These are phyloP conservation scores for Palythoa grandis DNA, from an alignment of 92 coral and sea anemone genomes.

Conservation along the genomic window DNA sequence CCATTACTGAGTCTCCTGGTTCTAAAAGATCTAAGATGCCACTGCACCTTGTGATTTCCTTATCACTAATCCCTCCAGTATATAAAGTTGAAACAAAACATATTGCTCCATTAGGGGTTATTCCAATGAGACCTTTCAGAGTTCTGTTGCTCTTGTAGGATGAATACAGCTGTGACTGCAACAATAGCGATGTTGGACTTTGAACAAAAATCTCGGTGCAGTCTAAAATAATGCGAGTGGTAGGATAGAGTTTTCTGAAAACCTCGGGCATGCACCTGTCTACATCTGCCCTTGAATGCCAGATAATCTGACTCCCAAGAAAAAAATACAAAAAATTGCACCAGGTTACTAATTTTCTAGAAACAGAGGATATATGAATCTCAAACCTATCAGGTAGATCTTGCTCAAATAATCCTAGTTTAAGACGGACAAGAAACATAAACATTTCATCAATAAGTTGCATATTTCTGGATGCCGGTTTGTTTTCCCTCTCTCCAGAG, in stretches of 20 bases:
- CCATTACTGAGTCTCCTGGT: constrained; percentile 59
- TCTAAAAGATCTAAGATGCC: constrained; percentile 63
- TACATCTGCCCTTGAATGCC: constrained; percentile 60
- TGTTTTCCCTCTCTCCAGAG: constrained; percentile 36
- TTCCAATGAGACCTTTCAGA: constrained; percentile 62
- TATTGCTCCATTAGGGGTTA: constrained; percentile 62
- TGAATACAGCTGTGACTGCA: constrained; percentile 67
- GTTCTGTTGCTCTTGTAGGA: constrained; percentile 67
- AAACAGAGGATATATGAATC: constrained; percentile 45
- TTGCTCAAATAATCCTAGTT: constrained; percentile 57
- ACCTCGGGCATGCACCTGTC: constrained; percentile 50
- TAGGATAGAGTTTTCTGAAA: constrained; percentile 52
- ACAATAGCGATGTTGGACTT: constrained; percentile 55
- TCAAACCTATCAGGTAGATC: constrained; percentile 60
- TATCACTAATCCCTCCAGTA: constrained; percentile 51
- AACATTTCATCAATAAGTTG: constrained; percentile 56
- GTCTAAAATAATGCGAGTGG: constrained; percentile 65
- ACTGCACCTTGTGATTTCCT: constrained; percentile 71
- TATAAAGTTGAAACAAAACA: constrained; percentile 58
- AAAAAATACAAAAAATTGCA: constrained; percentile 46
- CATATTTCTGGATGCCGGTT: constrained; percentile 31
- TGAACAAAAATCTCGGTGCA: constrained; percentile 69
- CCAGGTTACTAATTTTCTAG: constrained; percentile 54
- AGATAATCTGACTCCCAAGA: constrained; percentile 53
- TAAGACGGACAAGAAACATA: constrained; percentile 54